Percentiles rank a stretch among this genome's conserved stretches.
Conservation (phyloP, 1,140 invertebrate genomes). For the Drosophila lini region DNA sequence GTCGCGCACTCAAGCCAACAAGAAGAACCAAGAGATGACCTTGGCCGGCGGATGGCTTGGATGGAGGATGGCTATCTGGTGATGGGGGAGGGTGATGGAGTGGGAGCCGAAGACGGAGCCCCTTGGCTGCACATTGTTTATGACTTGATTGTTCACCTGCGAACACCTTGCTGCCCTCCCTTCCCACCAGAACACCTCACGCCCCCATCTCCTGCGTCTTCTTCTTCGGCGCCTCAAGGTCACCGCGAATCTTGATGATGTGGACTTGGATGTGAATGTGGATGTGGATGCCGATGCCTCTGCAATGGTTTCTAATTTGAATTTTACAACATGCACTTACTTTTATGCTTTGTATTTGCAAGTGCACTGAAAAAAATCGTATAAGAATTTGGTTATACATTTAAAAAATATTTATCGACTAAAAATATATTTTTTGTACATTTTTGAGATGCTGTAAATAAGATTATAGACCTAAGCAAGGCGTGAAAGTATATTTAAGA, state of each 20-base stretch:
- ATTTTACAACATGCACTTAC: conserved; percentile 71
- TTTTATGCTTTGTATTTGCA: conserved; percentile 63
- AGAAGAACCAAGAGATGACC: conserved; percentile 43
- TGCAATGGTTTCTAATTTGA: conserved; percentile 79
- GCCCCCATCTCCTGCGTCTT: conserved; percentile 22
- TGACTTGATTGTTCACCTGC: conserved; percentile 72
- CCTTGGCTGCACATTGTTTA: conserved; percentile 79
- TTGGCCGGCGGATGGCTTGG: conserved; percentile 35
- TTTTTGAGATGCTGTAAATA: background rate
- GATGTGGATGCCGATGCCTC: conserved; percentile 20
- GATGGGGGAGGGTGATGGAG: conserved; percentile 25
- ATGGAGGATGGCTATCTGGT: conserved; percentile 15
- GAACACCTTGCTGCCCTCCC: conserved; percentile 29
- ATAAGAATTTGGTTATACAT: too few relatives aligned
- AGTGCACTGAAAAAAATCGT: conserved; percentile 12
- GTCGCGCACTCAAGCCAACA: conserved; percentile 34
- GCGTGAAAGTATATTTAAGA: background rate
- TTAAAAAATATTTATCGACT: background rate
- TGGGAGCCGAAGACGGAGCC: conserved; percentile 35
- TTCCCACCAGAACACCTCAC: conserved; percentile 2
- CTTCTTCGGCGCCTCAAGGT: conserved; percentile 70
- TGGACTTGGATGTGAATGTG: conserved; percentile 3
- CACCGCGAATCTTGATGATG: conserved; percentile 37
- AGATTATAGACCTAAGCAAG: background rate
- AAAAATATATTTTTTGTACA: too few relatives aligned